A percentile compares a stretch with the other conserved stretches of the same genome.
Evolutionary conservation across 2,797 vertebrate species (phyloP).

Genomic region (Stomatorhinus walkeri): DNA sequence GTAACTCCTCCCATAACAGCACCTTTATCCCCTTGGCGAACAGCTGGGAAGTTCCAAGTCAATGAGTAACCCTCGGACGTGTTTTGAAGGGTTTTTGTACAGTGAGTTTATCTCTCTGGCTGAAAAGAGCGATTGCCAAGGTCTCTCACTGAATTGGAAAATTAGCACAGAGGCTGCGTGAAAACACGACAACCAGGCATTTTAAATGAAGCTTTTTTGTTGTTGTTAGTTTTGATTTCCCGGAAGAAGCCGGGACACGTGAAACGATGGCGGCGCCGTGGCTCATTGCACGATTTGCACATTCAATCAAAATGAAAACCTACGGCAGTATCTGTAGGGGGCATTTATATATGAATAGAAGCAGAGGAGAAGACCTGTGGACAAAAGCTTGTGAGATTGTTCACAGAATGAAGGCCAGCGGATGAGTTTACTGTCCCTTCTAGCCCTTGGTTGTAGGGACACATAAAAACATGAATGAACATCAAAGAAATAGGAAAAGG

Average conservation of each 20-base stretch:
- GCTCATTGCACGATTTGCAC: neutral
- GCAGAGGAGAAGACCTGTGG: neutral
- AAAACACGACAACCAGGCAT: neutral
- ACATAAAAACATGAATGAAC: neutral
- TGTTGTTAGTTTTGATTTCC: neutral
- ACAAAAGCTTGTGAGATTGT: neutral
- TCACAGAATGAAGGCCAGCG: neutral
- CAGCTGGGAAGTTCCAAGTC: conserved; percentile 63
- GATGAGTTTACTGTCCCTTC: neutral
- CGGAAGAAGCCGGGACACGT: neutral
- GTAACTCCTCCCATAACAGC: neutral
- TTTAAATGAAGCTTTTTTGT: neutral
- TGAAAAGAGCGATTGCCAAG: neutral
- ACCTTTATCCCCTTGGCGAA: conserved; percentile 34
- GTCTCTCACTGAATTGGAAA: neutral
- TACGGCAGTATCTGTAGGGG: neutral
- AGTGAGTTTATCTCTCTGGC: neutral
- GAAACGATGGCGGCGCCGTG: neutral
- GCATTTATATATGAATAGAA: neutral
- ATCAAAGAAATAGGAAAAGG: neutral
- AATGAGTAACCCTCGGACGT: conserved; percentile 53
- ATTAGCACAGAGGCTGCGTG: neutral
- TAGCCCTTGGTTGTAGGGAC: neutral
- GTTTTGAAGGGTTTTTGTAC: conserved; percentile 37
- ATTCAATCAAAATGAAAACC: neutral